Conservation (phyloP, 1,140 invertebrate species). For the Drosophila pallidifrons region DNA sequence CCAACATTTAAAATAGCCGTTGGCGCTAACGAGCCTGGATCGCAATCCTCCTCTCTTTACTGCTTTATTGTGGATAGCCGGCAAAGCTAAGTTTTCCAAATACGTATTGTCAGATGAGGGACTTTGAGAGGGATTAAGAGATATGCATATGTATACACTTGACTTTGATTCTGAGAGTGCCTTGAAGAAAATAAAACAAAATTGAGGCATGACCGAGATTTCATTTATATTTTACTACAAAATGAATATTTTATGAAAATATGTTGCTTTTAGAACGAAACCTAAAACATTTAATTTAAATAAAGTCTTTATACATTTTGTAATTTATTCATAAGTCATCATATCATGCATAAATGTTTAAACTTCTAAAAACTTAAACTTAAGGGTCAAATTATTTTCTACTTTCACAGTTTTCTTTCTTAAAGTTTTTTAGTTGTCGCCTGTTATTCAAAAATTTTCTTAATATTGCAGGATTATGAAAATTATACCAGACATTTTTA, state of each 20-base stretch:
- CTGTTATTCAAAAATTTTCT: no score
- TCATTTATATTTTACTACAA: background rate
- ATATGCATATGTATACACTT: slow-evolving; percentile 1
- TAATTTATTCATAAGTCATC: background rate
- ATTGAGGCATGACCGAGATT: background rate
- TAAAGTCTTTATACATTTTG: background rate
- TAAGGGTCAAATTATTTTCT: no score
- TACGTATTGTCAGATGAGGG: slow-evolving; percentile 18
- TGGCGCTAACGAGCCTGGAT: slow-evolving; percentile 63
- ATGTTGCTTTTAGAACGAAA: no score
- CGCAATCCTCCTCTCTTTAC: slow-evolving; percentile 14
- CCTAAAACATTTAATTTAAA: background rate
- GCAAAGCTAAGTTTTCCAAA: slow-evolving; percentile 34
- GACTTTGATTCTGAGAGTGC: background rate
- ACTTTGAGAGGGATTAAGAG: slow-evolving; percentile 7
- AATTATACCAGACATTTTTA: no score
- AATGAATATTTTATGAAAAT: no score
- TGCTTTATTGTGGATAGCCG: slow-evolving; percentile 13
- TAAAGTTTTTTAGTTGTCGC: no score
- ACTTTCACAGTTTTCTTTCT: no score
- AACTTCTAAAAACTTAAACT: background rate
- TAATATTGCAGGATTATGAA: no score
- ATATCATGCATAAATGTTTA: background rate
- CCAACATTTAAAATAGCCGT: slow-evolving; percentile 76
- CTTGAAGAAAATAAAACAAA: background rate